Conservation (phyloP, 2,113 vertebrate species). For the Danionella cerebrum region DNA sequence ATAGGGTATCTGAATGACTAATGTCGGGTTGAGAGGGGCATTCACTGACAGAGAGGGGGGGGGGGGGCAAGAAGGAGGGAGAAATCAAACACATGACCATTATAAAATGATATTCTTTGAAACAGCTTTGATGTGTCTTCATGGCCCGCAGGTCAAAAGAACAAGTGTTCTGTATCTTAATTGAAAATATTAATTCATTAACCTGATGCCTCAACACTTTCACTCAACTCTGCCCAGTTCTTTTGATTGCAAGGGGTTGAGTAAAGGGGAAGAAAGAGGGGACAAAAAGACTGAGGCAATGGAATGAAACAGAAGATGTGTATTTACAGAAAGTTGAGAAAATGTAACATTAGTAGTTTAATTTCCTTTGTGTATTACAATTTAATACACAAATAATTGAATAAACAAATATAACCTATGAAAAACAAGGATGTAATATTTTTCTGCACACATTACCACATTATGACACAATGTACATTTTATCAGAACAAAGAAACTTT, state of each 20-base stretch:
- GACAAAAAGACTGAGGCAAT: conserved; percentile 5
- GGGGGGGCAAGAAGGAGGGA: conserved; percentile 3
- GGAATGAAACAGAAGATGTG: conserved; percentile 18
- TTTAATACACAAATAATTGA: conserved; percentile 42
- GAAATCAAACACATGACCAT: background rate
- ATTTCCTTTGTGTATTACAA: conserved; percentile 63
- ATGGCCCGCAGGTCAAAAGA: conserved; percentile 59
- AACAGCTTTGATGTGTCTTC: conserved; percentile 62
- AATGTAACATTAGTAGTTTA: conserved; percentile 64
- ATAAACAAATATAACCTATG: background rate
- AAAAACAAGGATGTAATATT: no score
- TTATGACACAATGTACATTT: no score
- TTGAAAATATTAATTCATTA: conserved; percentile 72
- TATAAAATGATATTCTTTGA: conserved; percentile 38
- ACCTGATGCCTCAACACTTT: conserved; percentile 60
- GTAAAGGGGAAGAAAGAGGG: background rate
- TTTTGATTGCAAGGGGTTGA: conserved; percentile 22
- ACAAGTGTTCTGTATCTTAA: conserved; percentile 66
- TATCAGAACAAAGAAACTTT: no score
- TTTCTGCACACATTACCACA: no score
- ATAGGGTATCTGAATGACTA: conserved; percentile 41
- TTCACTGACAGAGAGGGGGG: conserved; percentile 22
- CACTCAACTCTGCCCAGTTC: conserved; percentile 44
- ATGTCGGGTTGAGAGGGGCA: conserved; percentile 27
- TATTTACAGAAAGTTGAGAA: conserved; percentile 41